These are phyloP conservation scores for Sogatella furcifera DNA, from an alignment of 1,140 invertebrate species.

Conservation along the genomic window DNA sequence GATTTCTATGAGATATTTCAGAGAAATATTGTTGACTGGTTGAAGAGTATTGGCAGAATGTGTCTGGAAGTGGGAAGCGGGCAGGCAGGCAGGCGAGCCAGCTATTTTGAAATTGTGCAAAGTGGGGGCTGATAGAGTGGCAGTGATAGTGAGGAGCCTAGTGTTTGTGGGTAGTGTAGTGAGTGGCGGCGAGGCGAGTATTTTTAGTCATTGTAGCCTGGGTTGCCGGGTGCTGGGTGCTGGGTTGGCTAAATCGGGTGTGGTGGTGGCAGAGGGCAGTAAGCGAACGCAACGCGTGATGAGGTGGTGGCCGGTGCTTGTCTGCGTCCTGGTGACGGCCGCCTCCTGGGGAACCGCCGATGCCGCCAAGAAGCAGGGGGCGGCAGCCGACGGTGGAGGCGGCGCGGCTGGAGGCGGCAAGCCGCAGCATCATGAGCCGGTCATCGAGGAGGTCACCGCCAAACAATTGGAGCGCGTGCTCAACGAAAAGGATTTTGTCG, in stretches of 20 bases:
- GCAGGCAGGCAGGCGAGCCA: too few relatives aligned
- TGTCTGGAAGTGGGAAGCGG: too few relatives aligned
- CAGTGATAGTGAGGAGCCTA: too few relatives aligned
- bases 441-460: conserved; percentile 84
- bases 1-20: too few relatives aligned
- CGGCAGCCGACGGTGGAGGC: conserved; percentile 25
- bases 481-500: conserved; percentile 83
- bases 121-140: too few relatives aligned
- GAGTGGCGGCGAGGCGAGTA: background rate
- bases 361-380: conserved; percentile 30
- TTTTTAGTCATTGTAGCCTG: background rate
- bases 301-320: background rate
- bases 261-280: background rate
- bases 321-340: conserved; percentile 11
- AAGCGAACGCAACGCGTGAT: background rate
- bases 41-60: too few relatives aligned
- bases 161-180: too few relatives aligned
- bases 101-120: too few relatives aligned
- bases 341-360: conserved; percentile 16
- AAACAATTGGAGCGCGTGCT: conserved; percentile 81
- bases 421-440: conserved; percentile 47
- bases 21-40: too few relatives aligned
- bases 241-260: background rate
- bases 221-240: too few relatives aligned
- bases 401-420: too few relatives aligned